Base-by-base conservation (phyloP, 2,113 vertebrate species). In the Dromaius novaehollandiae region DNA sequence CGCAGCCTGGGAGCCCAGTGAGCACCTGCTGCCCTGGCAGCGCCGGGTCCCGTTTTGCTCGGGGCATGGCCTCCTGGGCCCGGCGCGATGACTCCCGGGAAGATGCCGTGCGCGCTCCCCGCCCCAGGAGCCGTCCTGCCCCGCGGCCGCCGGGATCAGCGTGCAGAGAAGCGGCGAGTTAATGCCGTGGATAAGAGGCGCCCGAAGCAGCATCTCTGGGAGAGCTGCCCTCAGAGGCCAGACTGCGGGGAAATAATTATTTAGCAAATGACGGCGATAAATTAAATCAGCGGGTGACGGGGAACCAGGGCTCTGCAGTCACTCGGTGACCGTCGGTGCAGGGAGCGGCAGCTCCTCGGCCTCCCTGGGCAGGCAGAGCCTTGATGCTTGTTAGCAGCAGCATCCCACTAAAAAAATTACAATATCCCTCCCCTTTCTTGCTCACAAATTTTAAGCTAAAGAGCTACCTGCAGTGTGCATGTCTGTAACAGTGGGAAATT, bases 71-170 rank as follows among this genome's bases (percentile, higher is more conserved):
- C 38, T 38, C 38, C 38, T 38, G 38, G 38, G 38, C 38, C 38
- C 38, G 8, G 38, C 38, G 38, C 38, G 8, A 38, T 8, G 38
- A 38, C 38, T 38, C 38, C 38, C 38, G 38, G 38, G 38, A 38
- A 38, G 38, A 38, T 8, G 38, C 38, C 38, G 38, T 8, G 8
- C 38, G 38, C 38, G 38, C 38, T 38, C 38, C 38, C 38, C 38
- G 38, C 38, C 38, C 38, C 8, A 8, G 38, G 38, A 38, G 38
- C 38, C 38, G 38, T 38, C 38, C 38, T 38, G 38, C 50, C 38
- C 63, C 50, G n/a, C 0, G 0, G 21, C 38, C 2, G 2, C 75
- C 21, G 74, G 40, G 76, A 32, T 15, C 53, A 55, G 16, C 0
- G 25, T 32, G n/a, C 25, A 63, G 68, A 69, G 48, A 64, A 75